Conservation (phyloP, 2,113 vertebrate species). For the Climacteris rufus region DNA sequence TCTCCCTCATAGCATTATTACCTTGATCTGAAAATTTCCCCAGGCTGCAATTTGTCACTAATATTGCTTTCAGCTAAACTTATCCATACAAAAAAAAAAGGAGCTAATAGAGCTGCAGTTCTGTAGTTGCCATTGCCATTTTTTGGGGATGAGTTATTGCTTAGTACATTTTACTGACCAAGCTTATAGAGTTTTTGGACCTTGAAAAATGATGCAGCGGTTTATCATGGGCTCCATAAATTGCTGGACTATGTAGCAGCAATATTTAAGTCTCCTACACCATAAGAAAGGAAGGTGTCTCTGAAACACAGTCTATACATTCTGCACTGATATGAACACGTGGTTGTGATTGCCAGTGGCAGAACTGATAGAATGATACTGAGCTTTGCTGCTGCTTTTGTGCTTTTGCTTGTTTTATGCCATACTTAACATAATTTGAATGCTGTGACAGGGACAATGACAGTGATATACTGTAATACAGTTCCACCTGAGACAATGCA, state of each 20-base stretch:
- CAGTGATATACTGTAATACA: neutral
- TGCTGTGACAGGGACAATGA: constrained; percentile 15
- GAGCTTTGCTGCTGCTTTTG: neutral
- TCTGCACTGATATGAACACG: neutral
- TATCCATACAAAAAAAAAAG: neutral
- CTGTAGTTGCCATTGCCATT: constrained; percentile 15
- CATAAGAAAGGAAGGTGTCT: neutral
- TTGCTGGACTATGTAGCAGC: neutral
- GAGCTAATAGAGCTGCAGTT: constrained; percentile 56
- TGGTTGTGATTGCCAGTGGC: neutral
- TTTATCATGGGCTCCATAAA: constrained; percentile 37
- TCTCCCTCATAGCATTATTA: constrained; percentile 47
- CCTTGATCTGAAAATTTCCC: constrained; percentile 65
- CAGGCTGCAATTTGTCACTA: constrained; percentile 49
- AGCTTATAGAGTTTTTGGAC: constrained; percentile 40
- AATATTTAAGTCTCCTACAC: neutral
- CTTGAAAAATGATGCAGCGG: constrained; percentile 52
- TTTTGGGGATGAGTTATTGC: constrained; percentile 37
- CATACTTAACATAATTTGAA: neutral
- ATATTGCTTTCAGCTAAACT: constrained; percentile 55
- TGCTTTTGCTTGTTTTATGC: constrained; percentile 39
- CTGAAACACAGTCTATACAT: neutral
- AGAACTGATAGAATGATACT: neutral
- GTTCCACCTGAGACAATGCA: constrained; percentile 33
- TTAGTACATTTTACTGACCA: constrained; percentile 57